Evolutionary conservation across 2,797 vertebrate species (phyloP), one percentile per base, ranked within the genome.

Genomic region (Leuciscus waleckii): DNA sequence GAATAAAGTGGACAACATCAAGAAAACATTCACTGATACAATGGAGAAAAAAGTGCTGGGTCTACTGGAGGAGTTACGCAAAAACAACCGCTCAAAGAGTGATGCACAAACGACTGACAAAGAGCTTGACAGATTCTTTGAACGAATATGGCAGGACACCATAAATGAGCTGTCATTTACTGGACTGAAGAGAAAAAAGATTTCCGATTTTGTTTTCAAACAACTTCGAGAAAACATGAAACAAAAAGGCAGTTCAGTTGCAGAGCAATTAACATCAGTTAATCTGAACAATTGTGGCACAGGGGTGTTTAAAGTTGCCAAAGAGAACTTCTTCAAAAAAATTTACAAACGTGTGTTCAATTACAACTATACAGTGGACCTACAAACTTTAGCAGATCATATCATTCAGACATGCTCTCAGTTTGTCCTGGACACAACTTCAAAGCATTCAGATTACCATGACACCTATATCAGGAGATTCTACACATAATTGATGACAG

Each of bases 381-480:
- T 75, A 10, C 89, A 93, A 26, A 3, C 32, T 0, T 4, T 89
- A 1, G 85, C 91, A 81, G 77, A 89, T 4, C 37, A 4, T 7
- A 84, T 94, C 29, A 92, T 92, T 9, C 0, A 4, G 0, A 7
- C 0, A 2, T 95, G 93, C 65, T 10, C 0, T 11, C 5, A 88
- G 1, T 83, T 65, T 26, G 69, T 93, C 2, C 0, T 0, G 7
- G 83, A 46, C 11, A 46, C n/a, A n/a, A n/a, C n/a, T n/a, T n/a
- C n/a, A 46, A 1, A 46, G 43, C 3, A 0, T 43, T 85, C 0
- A 0, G 91, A 94, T 41, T 95, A 94, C 29, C 86, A 92, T 79
- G 90, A 93, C 0, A 92, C 32, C 0, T 91, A 94, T 84, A 92
- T 91, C 32, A 84, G 7, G 91, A 93, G 43, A 88, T 95, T 1